A percentile compares a stretch with the other conserved stretches of the same genome.
Conservation (phyloP, 2,113 vertebrate species). For the Engraulis encrasicolus region DNA sequence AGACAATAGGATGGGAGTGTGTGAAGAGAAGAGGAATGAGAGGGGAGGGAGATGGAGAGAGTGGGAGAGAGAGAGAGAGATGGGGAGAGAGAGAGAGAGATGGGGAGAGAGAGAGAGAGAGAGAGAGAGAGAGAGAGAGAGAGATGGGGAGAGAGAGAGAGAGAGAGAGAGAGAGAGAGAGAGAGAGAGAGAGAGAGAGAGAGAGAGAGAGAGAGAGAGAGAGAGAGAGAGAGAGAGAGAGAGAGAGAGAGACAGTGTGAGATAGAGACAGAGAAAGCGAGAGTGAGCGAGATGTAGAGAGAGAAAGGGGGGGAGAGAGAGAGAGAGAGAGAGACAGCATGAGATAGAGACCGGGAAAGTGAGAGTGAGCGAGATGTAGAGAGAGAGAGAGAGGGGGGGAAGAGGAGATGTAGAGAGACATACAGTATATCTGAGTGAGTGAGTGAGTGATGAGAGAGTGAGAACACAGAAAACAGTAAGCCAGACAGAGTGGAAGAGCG, state of each 20-base stretch:
- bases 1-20: background rate
- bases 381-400: background rate
- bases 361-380: background rate
- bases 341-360: background rate
- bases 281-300: background rate
- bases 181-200: constrained; percentile 2
- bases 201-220: background rate
- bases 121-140: too few relatives aligned
- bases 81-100: background rate
- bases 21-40: background rate
- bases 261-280: background rate
- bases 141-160: too few relatives aligned
- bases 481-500: constrained; percentile 11
- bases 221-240: background rate
- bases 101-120: too few relatives aligned
- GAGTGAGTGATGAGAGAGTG: too few relatives aligned
- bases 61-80: background rate
- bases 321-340: background rate
- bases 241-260: background rate
- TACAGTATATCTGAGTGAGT: too few relatives aligned
- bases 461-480: constrained; percentile 7
- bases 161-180: constrained; percentile 4
- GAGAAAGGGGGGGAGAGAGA: background rate
- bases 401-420: too few relatives aligned
- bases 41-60: background rate